Percentiles rank a stretch among this genome's conserved stretches.
Evolutionary conservation across 2,888 invertebrate species (phyloP).

Genomic region (Falcaria lacertinaria): DNA sequence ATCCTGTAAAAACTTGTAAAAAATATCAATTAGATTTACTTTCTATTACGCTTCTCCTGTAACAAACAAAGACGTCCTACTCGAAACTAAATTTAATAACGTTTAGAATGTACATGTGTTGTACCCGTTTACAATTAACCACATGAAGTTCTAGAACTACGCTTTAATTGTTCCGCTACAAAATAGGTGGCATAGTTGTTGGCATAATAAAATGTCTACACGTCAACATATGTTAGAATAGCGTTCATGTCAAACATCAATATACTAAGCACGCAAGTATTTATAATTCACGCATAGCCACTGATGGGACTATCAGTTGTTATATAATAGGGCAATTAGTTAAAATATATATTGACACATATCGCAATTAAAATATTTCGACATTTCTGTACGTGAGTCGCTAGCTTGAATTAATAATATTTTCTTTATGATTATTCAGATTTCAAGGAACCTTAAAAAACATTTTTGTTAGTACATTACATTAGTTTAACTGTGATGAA

Average conservation of each 20-base stretch:
- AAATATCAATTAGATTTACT: too few relatives aligned
- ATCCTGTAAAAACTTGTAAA: too few relatives aligned
- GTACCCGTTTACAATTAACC: not conserved
- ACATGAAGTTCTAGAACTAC: not conserved
- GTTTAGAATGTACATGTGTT: constrained; percentile 4
- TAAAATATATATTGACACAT: too few relatives aligned
- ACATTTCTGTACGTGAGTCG: too few relatives aligned
- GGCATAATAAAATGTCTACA: not conserved
- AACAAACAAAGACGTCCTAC: too few relatives aligned
- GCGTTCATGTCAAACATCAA: not conserved
- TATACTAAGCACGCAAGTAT: not conserved
- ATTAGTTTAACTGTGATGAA: too few relatives aligned
- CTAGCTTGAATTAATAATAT: too few relatives aligned
- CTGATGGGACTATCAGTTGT: not conserved
- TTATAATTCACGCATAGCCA: not conserved
- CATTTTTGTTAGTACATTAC: too few relatives aligned
- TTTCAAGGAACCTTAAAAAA: too few relatives aligned
- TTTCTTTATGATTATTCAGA: too few relatives aligned
- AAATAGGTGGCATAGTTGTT: not conserved
- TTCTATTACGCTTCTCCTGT: too few relatives aligned
- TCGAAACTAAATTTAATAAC: not conserved
- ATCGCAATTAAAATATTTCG: too few relatives aligned
- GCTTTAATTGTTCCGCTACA: not conserved
- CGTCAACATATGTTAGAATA: not conserved
- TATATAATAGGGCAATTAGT: not conserved